A percentile compares a stretch with the other conserved stretches of the same genome.
These are phyloP conservation scores for human DNA, from an alignment of 2,113 vertebrate genomes.

Conservation along the genomic window DNA sequence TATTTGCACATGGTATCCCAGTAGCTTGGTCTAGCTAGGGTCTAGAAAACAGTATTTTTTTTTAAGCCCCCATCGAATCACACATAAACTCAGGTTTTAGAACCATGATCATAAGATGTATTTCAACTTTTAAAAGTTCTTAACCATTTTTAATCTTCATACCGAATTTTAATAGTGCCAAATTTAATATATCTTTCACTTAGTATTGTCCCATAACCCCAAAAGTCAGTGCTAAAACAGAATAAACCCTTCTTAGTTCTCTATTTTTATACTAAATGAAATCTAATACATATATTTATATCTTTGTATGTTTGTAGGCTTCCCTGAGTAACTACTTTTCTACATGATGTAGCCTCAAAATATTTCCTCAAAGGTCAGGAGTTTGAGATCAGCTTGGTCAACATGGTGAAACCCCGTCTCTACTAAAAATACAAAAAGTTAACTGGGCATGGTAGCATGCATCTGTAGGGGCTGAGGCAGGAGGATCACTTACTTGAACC, in stretches of 20 bases:
- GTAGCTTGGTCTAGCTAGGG: background rate
- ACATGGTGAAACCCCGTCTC: too few relatives aligned
- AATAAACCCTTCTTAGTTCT: background rate
- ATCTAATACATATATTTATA: background rate
- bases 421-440: too few relatives aligned
- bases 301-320: background rate
- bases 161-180: background rate
- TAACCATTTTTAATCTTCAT: background rate
- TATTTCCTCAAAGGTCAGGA: background rate
- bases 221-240: background rate
- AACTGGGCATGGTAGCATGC: too few relatives aligned
- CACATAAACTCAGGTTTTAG: background rate
- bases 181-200: background rate
- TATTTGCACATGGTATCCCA: background rate
- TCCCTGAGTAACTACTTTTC: background rate
- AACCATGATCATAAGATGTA: background rate
- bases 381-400: too few relatives aligned
- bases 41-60: background rate
- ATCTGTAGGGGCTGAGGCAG: too few relatives aligned
- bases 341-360: background rate
- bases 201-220: background rate
- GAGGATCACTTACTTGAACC: too few relatives aligned
- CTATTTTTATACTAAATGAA: background rate
- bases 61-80: background rate
- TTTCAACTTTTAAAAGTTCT: background rate